Conservation (phyloP, 92 coral and sea anemone species). For the Epizoanthus stellaris region DNA sequence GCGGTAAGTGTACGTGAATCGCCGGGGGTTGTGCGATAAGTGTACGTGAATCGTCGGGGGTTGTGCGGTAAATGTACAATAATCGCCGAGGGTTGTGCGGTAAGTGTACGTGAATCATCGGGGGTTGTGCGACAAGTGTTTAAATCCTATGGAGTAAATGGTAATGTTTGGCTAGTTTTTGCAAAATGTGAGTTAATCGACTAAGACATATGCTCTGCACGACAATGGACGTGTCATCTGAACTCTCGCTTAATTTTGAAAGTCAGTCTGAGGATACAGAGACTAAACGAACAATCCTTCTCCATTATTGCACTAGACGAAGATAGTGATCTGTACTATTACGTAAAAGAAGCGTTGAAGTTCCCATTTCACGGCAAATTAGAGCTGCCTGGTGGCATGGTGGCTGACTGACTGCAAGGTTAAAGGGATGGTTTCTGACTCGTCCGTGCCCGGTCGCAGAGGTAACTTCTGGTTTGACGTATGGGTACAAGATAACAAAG, state of each 20-base stretch:
- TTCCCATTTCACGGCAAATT: constrained; percentile 5
- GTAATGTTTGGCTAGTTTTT: too few species aligned
- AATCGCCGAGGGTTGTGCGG: too few species aligned
- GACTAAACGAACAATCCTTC: neutral
- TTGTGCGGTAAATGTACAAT: too few species aligned
- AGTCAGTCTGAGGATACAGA: too few species aligned
- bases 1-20: neutral
- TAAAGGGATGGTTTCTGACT: neutral
- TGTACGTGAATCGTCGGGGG: neutral
- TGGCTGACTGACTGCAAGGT: neutral
- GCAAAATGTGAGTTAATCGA: too few species aligned
- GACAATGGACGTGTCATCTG: too few species aligned
- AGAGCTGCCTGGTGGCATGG: neutral
- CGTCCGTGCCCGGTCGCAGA: neutral
- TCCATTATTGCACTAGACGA: neutral
- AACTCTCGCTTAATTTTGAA: too few species aligned
- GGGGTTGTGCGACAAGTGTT: too few species aligned
- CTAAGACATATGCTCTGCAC: too few species aligned
- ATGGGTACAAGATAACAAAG: neutral
- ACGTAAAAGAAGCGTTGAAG: neutral
- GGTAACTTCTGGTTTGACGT: constrained; percentile 11
- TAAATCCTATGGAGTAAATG: too few species aligned
- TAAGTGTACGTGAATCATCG: too few species aligned
- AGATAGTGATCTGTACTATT: neutral
- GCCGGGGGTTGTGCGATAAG: neutral